Percentiles rank a stretch among this genome's conserved stretches.
Evolutionary conservation across 2,888 invertebrate genomes (phyloP).

Genomic region (Scaptomyza parva): DNA sequence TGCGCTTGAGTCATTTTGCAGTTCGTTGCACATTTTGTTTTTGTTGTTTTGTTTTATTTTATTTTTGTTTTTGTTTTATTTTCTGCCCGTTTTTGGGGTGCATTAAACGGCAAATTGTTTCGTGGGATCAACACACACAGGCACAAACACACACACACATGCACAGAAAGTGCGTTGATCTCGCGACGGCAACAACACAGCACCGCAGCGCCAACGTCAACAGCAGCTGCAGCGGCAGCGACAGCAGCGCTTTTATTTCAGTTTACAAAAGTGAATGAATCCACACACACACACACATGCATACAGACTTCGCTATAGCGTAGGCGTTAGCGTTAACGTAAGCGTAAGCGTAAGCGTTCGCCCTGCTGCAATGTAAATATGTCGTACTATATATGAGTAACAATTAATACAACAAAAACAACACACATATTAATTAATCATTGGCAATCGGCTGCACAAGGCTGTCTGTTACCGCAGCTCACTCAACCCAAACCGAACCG

Average conservation of each 20-base stretch:
- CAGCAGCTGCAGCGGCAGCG: constrained; percentile 18
- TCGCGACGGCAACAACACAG: constrained; percentile 41
- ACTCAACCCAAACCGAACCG: constrained; percentile 2
- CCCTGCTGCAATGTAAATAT: constrained; percentile 49
- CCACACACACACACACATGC: constrained; percentile 2
- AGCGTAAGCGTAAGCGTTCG: constrained; percentile 38
- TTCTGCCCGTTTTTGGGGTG: constrained; percentile 63
- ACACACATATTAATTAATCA: constrained; percentile 62
- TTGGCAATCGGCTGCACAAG: constrained; percentile 51
- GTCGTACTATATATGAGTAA: constrained; percentile 41
- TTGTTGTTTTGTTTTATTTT: constrained; percentile 21
- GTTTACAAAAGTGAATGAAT: constrained; percentile 74
- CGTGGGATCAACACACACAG: constrained; percentile 70
- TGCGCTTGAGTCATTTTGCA: constrained; percentile 51
- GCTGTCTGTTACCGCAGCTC: constrained; percentile 35
- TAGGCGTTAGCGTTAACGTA: constrained; percentile 34
- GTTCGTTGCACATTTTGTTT: constrained; percentile 46
- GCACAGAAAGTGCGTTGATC: constrained; percentile 73
- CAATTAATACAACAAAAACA: constrained; percentile 52
- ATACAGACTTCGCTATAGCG: constrained; percentile 38
- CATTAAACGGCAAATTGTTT: constrained; percentile 80
- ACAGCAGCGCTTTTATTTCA: constrained; percentile 51
- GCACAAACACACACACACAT: constrained; percentile 6
- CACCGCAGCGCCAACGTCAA: constrained; percentile 23
- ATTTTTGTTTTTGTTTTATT: constrained; percentile 35